A percentile compares a stretch with the other conserved stretches of the same genome.
Evolutionary conservation across 2,797 vertebrate genomes (phyloP).

Genomic region (Poecilia velifera): DNA sequence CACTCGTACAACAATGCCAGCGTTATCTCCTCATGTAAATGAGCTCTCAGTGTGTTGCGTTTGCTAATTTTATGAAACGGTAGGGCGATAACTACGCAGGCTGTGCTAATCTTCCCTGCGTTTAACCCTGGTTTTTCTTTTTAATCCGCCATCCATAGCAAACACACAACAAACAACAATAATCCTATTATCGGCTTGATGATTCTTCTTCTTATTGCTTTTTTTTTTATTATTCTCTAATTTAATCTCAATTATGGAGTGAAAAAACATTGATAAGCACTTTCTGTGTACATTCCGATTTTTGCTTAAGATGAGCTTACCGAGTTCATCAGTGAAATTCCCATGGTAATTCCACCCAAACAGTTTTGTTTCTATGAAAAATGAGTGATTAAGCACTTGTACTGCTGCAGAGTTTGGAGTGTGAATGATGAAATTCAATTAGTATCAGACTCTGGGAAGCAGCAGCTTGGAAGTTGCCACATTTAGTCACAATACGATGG

Average conservation of each 20-base stretch:
- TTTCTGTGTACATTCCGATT: constrained; percentile 51
- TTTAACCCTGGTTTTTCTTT: constrained; percentile 82
- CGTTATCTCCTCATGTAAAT: constrained; percentile 83
- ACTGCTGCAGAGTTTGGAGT: constrained; percentile 33
- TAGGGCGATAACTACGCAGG: constrained; percentile 78
- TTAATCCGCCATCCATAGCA: constrained; percentile 82
- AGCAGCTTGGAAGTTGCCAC: neutral
- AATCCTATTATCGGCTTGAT: constrained; percentile 81
- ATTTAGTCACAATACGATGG: neutral
- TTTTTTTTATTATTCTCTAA: constrained; percentile 51
- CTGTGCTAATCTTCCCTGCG: constrained; percentile 77
- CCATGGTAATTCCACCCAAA: constrained; percentile 59
- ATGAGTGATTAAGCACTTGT: constrained; percentile 55
- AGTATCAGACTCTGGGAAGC: constrained; percentile 30
- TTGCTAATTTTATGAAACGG: constrained; percentile 81
- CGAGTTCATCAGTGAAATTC: constrained; percentile 56
- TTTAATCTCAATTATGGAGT: constrained; percentile 76
- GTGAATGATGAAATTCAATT: constrained; percentile 63
- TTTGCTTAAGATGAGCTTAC: constrained; percentile 48
- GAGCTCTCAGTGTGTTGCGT: constrained; percentile 82
- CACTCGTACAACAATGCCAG: constrained; percentile 83
- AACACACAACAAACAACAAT: constrained; percentile 84
- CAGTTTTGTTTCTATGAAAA: constrained; percentile 38
- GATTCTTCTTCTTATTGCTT: constrained; percentile 71
- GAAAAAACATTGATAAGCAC: constrained; percentile 55